Evolutionary conservation across 2,888 invertebrate species (phyloP), one percentile per base, ranked within the genome.

Genomic region (Yponomeuta malinellus): DNA sequence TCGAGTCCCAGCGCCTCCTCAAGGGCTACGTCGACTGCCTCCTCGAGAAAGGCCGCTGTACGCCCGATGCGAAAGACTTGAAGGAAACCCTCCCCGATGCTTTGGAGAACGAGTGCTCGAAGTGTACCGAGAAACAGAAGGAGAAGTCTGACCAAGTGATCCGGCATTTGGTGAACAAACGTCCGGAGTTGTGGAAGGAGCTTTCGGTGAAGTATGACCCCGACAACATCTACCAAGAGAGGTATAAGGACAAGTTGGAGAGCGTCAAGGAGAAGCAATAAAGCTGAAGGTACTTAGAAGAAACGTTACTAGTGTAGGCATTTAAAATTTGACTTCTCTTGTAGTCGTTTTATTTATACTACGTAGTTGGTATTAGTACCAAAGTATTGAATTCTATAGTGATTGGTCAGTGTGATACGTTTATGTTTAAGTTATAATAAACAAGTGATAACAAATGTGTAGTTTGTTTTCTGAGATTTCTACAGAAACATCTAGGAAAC

Each of bases 141-240:
- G 72, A 75, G 1, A 80, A 86, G 0, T 84, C 95, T 71, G 95
- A 95, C 76, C 95, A 95, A 82, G 95, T 96, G 0, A 93, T 96
- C 73, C 93, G 92, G 65, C 94, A 90, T 81, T 87, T 97, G 72
- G 93, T 95, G 63, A 94, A 96, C 76, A 94, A 95, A 73, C 95
- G 94, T 73, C 93, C 94, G 0, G 93, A 94, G 0, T 83, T 94
- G 78, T 97, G 95, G 95, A 93, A 94, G 72, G 90, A 94, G 71
- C 86, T 97, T 15, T 87, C 95, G 68, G 87, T 83, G 31, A 96
- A 95, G 82, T 97, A 95, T 81, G 97, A 97, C 81, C 95, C 95
- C 5, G 85, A 94, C 0, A 94, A 95, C 71, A 83, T 93, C 71
- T 96, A 96, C 89, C 93, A 93, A 75, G 87, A 87, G 73, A 94